Conservation (phyloP, 2,797 vertebrate genomes). For the Poeciliopsis presidionis region DNA sequence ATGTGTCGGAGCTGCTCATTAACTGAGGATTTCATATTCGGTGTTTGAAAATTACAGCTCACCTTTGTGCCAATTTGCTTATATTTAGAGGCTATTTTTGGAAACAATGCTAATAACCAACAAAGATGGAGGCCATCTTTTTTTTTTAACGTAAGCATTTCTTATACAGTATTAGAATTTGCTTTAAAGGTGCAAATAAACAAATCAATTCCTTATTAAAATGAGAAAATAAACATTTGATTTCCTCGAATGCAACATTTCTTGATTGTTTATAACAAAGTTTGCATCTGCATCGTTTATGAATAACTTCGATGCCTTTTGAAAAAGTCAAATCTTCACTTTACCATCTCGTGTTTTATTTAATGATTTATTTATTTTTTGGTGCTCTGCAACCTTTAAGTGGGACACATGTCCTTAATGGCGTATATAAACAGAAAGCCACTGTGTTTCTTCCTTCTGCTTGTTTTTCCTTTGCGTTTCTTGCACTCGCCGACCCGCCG, state of each 20-base stretch:
- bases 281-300: too few relatives aligned
- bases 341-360: background rate
- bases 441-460: background rate
- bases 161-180: too few relatives aligned
- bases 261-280: background rate
- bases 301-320: background rate
- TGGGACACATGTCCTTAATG: background rate
- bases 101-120: background rate
- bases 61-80: background rate
- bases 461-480: background rate
- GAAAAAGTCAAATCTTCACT: background rate
- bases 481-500: slow-evolving; percentile 23
- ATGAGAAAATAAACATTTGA: too few relatives aligned
- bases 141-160: too few relatives aligned
- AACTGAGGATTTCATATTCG: background rate
- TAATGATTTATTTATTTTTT: background rate
- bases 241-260: background rate
- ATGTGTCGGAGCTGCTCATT: slow-evolving; percentile 2
- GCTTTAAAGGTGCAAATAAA: too few relatives aligned
- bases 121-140: background rate
- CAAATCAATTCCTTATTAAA: too few relatives aligned
- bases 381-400: background rate
- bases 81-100: background rate
- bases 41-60: background rate
- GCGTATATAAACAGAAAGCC: background rate